A percentile compares a stretch with the other conserved stretches of the same genome.
Evolutionary conservation across 2,888 invertebrate genomes (phyloP).

Genomic region (Euphydryas editha): DNA sequence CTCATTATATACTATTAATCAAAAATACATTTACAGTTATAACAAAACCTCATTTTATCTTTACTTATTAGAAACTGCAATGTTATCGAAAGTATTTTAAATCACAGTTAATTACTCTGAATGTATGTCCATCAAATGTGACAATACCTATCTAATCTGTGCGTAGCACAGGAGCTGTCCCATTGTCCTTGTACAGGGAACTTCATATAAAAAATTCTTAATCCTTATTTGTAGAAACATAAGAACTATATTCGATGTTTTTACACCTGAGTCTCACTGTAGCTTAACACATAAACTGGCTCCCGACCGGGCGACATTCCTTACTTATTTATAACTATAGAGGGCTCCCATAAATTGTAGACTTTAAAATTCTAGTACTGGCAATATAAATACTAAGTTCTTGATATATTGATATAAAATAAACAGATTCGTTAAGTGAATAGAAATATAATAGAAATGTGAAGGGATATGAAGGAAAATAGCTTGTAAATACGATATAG

Average conservation of each 20-base stretch:
- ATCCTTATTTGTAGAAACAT: not conserved
- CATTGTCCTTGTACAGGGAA: conserved; percentile 32
- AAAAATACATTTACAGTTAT: not conserved
- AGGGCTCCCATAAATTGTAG: conserved; percentile 37
- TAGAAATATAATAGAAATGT: not conserved
- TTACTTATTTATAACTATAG: conserved; percentile 44
- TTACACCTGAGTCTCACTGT: conserved; percentile 20
- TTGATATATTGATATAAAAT: conserved; percentile 4
- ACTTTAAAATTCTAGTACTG: conserved; percentile 37
- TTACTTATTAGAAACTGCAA: not conserved
- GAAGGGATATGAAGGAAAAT: not conserved
- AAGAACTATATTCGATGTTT: conserved; percentile 12
- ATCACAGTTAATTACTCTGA: conserved; percentile 31
- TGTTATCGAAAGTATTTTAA: not conserved
- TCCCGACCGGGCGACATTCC: conserved; percentile 46
- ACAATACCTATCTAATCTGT: conserved; percentile 43
- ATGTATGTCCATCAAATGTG: conserved; percentile 35
- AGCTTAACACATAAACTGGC: conserved; percentile 41
- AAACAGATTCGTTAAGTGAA: not conserved
- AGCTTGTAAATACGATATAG: not conserved
- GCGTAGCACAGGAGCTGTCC: conserved; percentile 44
- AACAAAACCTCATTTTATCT: not conserved
- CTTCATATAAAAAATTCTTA: not conserved
- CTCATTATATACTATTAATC: not conserved
- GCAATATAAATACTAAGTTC: conserved; percentile 23